Evolutionary conservation across 2,888 invertebrate genomes (phyloP), one percentile per base, ranked within the genome.

Genomic region (Sisyra terminalis): DNA sequence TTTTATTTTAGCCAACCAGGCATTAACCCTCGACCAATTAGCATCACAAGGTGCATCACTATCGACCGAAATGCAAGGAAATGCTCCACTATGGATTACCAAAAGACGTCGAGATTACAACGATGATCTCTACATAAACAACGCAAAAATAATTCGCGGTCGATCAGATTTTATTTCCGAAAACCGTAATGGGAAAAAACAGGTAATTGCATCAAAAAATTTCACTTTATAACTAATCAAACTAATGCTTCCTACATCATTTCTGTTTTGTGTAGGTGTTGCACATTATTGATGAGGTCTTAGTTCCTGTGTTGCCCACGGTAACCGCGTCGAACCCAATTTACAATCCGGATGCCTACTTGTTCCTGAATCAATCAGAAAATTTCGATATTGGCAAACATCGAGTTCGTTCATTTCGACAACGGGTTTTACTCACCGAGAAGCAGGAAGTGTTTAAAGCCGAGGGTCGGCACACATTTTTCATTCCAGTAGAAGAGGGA

Each of bases 401-500:
- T 58, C 70, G 83, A 49, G 65, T 85, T 43, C 29, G 41, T 17
- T 70, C 71, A 13, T 89, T 85, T 61, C 73, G 82, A 42, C 78
- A 83, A 53, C 78, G 81, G 58, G 79, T 87, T 46, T 69, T 73
- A 52, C 67, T 78, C 50, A 73, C 75, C 51, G 71, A 76, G 50
- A 85, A 84, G 62, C 74, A 77, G 55, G 73, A 76, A 45, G 72
- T 86, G 36, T 87, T 83, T 60, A 77, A 74, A 53, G 74, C 75
- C 29, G 79, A 80, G 49, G 88, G 87, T 39, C 72, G 78, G 46
- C 81, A 82, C 59, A 92, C 92, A 11, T 92, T 87, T 64, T 86
- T 92, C 57, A 80, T 92, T 52, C 90, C 92, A 6, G 78, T 90
- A 35, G 89, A 90, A 61, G 84, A 86, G 58, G 88, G 87, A 45